Conservation (phyloP, 2,888 invertebrate genomes). For the Muschampia plurimacula region DNA sequence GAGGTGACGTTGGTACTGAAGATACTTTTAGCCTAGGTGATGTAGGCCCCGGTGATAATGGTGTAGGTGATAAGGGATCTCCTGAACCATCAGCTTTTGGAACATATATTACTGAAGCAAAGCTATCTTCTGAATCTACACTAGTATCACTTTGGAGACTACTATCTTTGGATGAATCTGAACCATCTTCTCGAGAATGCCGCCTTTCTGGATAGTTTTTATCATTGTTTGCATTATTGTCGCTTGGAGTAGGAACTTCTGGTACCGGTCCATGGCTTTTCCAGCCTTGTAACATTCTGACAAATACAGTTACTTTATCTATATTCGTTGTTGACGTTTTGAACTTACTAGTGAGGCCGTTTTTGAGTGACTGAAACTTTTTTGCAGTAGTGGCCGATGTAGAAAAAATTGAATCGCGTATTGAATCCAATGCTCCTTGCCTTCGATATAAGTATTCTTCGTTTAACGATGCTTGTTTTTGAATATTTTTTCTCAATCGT, state of each 20-base stretch:
- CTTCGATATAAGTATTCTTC: conserved; percentile 92
- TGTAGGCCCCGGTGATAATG: conserved; percentile 87
- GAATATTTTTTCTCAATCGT: conserved; percentile 92
- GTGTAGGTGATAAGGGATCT: conserved; percentile 86
- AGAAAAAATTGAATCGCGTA: conserved; percentile 90
- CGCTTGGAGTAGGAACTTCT: conserved; percentile 77
- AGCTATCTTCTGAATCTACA: conserved; percentile 97
- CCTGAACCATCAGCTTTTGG: conserved; percentile 91
- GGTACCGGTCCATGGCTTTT: conserved; percentile 86
- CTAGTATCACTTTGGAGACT: conserved; percentile 97
- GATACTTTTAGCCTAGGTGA: conserved; percentile 87
- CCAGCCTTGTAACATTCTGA: conserved; percentile 94
- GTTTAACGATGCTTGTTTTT: conserved; percentile 95
- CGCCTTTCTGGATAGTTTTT: conserved; percentile 87
- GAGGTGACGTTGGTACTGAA: conserved; percentile 92
- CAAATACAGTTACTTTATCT: conserved; percentile 94
- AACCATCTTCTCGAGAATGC: conserved; percentile 94
- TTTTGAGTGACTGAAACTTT: conserved; percentile 91
- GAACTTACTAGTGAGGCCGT: conserved; percentile 93
- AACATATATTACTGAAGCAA: conserved; percentile 96
- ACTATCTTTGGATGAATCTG: conserved; percentile 95
- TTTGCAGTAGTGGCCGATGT: conserved; percentile 89
- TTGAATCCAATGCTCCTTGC: conserved; percentile 88
- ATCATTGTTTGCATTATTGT: conserved; percentile 75
- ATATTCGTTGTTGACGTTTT: conserved; percentile 93